phyloP scores from a whole-genome alignment of 2,888 invertebrate species.

The Noctua janthe region DNA sequence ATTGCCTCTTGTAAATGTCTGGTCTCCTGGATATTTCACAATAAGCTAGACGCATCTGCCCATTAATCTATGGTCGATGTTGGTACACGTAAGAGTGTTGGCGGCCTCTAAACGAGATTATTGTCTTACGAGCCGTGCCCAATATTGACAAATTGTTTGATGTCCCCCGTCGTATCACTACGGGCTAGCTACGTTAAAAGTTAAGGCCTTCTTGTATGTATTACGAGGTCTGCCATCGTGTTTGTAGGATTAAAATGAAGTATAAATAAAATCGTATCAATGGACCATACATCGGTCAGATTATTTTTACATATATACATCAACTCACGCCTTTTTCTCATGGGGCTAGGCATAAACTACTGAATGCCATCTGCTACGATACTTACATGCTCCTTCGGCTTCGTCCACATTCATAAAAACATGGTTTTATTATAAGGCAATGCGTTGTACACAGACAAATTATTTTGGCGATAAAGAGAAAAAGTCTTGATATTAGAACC shows the following conservation, averaged over 20 bases:
- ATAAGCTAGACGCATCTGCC: slow-evolving; percentile 13
- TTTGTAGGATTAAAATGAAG: background rate
- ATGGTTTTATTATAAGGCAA: background rate
- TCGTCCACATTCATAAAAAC: background rate
- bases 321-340: background rate
- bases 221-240: background rate
- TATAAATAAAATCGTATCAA: background rate
- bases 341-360: background rate
- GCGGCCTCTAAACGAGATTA: slow-evolving; percentile 67
- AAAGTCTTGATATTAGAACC: background rate
- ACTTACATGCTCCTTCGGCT: background rate
- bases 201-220: slow-evolving; percentile 14
- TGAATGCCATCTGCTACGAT: background rate
- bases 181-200: slow-evolving; percentile 20
- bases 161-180: slow-evolving; percentile 29
- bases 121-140: slow-evolving; percentile 62
- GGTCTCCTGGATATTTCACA: background rate
- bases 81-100: slow-evolving; percentile 54
- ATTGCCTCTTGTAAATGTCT: background rate
- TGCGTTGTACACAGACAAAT: background rate
- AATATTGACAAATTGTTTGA: slow-evolving; percentile 63
- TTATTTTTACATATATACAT: background rate
- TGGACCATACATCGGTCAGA: slow-evolving; percentile 1
- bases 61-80: slow-evolving; percentile 40
- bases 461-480: background rate